Conservation (phyloP, 2,113 vertebrate genomes). For the Apaloderma vittatum region DNA sequence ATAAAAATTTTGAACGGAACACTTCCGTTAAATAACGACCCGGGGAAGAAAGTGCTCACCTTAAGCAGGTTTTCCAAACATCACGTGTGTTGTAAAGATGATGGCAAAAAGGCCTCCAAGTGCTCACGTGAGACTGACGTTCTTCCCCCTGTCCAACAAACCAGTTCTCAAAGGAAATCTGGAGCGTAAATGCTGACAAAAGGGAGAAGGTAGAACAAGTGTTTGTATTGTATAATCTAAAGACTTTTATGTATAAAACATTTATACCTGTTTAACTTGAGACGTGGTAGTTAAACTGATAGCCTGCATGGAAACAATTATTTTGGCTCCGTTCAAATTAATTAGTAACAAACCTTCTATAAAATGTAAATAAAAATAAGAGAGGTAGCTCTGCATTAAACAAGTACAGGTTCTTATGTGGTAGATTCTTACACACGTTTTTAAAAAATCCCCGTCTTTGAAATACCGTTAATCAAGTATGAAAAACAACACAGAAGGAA, state of each 20-base stretch:
- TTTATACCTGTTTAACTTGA: constrained; percentile 6
- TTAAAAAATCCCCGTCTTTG: not conserved
- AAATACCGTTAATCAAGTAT: not conserved
- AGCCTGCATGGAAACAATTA: not conserved
- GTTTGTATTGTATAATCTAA: not conserved
- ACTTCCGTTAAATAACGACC: not conserved
- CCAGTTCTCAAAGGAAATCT: not conserved
- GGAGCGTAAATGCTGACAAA: not conserved
- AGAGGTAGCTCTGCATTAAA: not conserved
- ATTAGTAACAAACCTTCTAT: not conserved
- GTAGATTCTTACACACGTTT: not conserved
- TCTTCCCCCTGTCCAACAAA: not conserved
- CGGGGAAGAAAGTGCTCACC: not conserved
- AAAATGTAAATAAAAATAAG: not conserved
- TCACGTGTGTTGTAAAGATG: fast-evolving
- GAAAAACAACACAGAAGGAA: not conserved
- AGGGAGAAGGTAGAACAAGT: not conserved
- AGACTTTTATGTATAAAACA: not conserved
- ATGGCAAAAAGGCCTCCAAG: not conserved
- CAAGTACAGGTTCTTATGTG: not conserved
- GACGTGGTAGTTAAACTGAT: not conserved
- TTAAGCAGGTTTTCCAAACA: constrained; percentile 13
- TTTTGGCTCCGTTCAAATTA: constrained; percentile 16
- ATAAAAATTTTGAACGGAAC: not conserved
- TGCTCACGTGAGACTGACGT: not conserved